A percentile compares a stretch with the other conserved stretches of the same genome.
Evolutionary conservation across 1,140 invertebrate species (phyloP).

Genomic region (Sycophaga agraensis): DNA sequence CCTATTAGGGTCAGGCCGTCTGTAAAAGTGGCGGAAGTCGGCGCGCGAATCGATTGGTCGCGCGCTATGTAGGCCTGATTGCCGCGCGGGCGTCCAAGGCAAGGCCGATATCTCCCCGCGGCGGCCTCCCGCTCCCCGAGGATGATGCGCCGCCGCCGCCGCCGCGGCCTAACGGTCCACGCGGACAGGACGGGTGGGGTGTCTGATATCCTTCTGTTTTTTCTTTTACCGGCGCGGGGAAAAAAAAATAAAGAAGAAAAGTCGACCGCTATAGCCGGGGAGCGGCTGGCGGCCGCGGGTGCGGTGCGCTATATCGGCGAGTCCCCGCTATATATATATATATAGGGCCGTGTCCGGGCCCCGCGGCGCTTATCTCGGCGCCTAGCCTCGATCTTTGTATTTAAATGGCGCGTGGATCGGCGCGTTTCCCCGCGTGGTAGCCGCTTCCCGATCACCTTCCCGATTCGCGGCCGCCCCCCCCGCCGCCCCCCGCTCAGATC

Average conservation of each 20-base stretch:
- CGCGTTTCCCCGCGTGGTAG: too few relatives aligned
- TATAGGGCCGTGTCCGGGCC: too few relatives aligned
- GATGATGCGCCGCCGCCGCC: background rate
- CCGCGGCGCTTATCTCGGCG: slow-evolving; percentile 18
- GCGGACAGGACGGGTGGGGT: too few relatives aligned
- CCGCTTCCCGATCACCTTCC: too few relatives aligned
- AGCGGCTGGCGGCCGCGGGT: too few relatives aligned
- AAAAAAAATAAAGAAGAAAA: background rate
- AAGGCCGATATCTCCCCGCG: too few relatives aligned
- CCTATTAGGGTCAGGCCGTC: slow-evolving; percentile 40
- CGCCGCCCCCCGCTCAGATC: slow-evolving; percentile 1
- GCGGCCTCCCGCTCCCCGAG: too few relatives aligned
- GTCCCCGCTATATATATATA: too few relatives aligned
- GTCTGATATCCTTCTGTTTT: too few relatives aligned
- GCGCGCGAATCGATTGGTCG: slow-evolving; percentile 29
- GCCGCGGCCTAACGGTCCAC: background rate
- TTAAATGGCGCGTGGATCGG: slow-evolving; percentile 29
- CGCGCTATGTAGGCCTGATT: background rate
- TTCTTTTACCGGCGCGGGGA: background rate
- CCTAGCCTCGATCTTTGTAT: slow-evolving; percentile 38
- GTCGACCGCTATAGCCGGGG: too few relatives aligned
- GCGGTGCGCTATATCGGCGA: too few relatives aligned
- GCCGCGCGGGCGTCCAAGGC: background rate
- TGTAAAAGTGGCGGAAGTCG: slow-evolving; percentile 39
- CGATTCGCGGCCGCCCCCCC: background rate